A percentile compares a stretch with the other conserved stretches of the same genome.
Conservation (phyloP, 1,140 invertebrate species). For the Aphis craccivora region DNA sequence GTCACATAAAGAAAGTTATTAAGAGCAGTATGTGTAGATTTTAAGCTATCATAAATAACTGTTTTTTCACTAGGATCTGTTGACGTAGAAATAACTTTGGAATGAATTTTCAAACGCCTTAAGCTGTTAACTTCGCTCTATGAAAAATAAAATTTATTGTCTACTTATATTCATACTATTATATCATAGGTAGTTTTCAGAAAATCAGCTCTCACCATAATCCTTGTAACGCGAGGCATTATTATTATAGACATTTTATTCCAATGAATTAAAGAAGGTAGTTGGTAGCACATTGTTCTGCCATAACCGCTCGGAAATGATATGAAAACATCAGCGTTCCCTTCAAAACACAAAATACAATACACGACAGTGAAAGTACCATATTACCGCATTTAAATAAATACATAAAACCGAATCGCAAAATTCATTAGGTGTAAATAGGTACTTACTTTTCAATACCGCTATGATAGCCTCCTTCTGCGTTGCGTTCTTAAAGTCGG, state of each 20-base stretch:
- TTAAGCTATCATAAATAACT: slow-evolving; percentile 77
- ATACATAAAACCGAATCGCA: background rate
- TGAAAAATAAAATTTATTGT: slow-evolving; percentile 19
- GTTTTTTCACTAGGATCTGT: slow-evolving; percentile 76
- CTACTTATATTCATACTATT: background rate
- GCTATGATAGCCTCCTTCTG: slow-evolving; percentile 67
- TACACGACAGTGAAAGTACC: background rate
- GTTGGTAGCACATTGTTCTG: slow-evolving; percentile 77
- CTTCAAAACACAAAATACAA: slow-evolving; percentile 63
- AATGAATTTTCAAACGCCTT: slow-evolving; percentile 73
- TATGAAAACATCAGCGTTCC: slow-evolving; percentile 73
- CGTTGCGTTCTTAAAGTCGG: slow-evolving; percentile 67
- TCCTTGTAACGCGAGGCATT: slow-evolving; percentile 75
- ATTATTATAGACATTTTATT: slow-evolving; percentile 72
- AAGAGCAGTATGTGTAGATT: slow-evolving; percentile 68
- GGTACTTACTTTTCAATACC: slow-evolving; percentile 65
- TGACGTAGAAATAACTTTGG: slow-evolving; percentile 89
- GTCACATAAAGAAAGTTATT: slow-evolving; percentile 83
- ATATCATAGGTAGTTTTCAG: background rate
- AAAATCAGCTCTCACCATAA: slow-evolving; percentile 65
- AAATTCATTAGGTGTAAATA: background rate
- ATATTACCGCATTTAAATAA: background rate
- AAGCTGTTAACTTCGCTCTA: slow-evolving; percentile 68
- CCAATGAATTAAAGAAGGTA: slow-evolving; percentile 70
- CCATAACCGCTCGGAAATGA: slow-evolving; percentile 80